A percentile compares a stretch with the other conserved stretches of the same genome.
phyloP scores from a whole-genome alignment of 1,140 invertebrate species.

The Stenopsyche tienmushanensis region DNA sequence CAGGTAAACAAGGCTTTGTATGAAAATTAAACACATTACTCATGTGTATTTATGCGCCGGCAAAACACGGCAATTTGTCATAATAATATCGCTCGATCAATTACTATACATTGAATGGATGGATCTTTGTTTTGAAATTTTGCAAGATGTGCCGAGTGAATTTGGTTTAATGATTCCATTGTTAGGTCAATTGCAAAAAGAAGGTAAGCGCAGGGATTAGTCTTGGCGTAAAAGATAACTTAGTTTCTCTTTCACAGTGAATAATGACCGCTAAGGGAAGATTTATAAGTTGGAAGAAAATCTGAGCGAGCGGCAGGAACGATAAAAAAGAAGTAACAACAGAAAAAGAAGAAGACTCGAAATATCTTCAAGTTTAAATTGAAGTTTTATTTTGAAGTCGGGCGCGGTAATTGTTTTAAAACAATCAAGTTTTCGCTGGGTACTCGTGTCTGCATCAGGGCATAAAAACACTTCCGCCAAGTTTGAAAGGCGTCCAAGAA shows the following conservation, averaged over 20 bases:
- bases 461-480: slow-evolving; percentile 32
- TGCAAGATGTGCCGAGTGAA: too few species aligned
- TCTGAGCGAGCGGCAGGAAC: slow-evolving; percentile 1
- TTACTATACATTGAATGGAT: too few species aligned
- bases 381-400: slow-evolving; percentile 28
- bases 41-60: too few species aligned
- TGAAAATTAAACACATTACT: too few species aligned
- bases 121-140: too few species aligned
- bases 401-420: slow-evolving; percentile 30
- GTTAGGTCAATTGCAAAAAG: too few species aligned
- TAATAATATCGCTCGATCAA: too few species aligned
- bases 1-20: too few species aligned
- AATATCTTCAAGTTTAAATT: slow-evolving; percentile 21
- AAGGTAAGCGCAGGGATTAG: too few species aligned
- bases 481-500: slow-evolving; percentile 25
- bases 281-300: slow-evolving; percentile 10
- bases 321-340: slow-evolving; percentile 3
- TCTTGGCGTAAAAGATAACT: slow-evolving; percentile 14
- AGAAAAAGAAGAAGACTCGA: slow-evolving; percentile 11
- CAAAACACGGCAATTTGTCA: too few species aligned
- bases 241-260: slow-evolving; percentile 14
- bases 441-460: slow-evolving; percentile 19
- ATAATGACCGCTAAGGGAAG: slow-evolving; percentile 20
- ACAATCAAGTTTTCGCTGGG: slow-evolving; percentile 24
- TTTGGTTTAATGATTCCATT: too few species aligned